These are phyloP conservation scores for Clanis bilineata DNA, from an alignment of 2,888 invertebrate genomes.

Conservation along the genomic window DNA sequence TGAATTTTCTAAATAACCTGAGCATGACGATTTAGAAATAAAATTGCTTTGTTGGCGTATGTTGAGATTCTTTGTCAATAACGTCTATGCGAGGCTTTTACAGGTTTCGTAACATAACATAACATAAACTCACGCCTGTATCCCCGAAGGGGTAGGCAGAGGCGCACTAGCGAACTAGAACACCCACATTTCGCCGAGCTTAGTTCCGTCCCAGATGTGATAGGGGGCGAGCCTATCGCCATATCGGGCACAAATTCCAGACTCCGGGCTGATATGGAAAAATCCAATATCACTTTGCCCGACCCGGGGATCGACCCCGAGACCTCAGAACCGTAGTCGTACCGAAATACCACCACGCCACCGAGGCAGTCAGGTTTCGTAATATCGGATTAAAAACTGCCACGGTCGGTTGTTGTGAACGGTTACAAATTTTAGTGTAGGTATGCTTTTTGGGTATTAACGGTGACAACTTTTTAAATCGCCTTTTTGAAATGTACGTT, in stretches of 20 bases:
- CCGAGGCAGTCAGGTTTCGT: conserved; percentile 7
- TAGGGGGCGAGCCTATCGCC: no score
- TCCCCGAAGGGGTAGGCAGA: no score
- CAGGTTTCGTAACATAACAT: conserved; percentile 5
- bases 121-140: no score
- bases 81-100: background rate
- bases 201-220: no score
- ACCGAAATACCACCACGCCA: no score
- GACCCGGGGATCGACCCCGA: no score
- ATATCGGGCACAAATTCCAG: no score
- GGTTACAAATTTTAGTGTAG: background rate
- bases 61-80: background rate
- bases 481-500: background rate
- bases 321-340: no score
- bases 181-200: no score
- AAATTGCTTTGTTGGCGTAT: background rate
- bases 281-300: no score
- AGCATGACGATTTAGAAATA: background rate
- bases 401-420: background rate
- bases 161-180: no score
- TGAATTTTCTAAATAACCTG: background rate
- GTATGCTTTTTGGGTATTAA: background rate
- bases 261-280: no score
- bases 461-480: background rate
- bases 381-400: conserved; percentile 1